Evolutionary conservation across 2,113 vertebrate genomes (phyloP), one percentile per base, ranked within the genome.

Genomic region (Gadus chalcogrammus): DNA sequence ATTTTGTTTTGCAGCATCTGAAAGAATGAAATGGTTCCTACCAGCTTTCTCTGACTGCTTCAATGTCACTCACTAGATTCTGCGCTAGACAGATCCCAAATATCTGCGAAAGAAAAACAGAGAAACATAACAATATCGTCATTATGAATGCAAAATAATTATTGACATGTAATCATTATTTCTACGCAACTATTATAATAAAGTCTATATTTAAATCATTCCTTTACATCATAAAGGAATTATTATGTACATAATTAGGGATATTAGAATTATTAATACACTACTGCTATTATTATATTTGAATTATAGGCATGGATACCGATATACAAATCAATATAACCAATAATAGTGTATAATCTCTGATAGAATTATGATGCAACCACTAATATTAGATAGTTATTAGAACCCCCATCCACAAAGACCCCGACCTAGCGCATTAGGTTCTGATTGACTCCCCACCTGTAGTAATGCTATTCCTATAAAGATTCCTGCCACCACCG

Each of bases 11-110:
- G 31, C 6, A 35, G 31, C 31, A 35, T 48, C 12, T 48, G 42
- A 9, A 13, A 48, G 15, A 22, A 38, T n/a, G 17, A 64, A 35
- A 42, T 17, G 11, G 28, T 38, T 89, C 93, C 84, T 93, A 99
- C 97, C 97, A 99, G 86, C 96, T 99, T 72, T 95, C 96, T 92
- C 95, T 92, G 78, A 99, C 97, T 35, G 96, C 96, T 86, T 99
- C 97, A 59, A 99, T 99, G 87, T 99, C 97, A 70, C 96, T 98
- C 83, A 99, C 95, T 72, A 99, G 91, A 86, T 99, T 99, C 92
- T 99, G 97, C 52, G 97, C 95, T 91, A 99, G 91, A 90, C 97
- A 99, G 76, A 99, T 99, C 35, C 97, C 97, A 85, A 99, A 99
- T 84, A 99, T 98, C 97, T 98, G 83, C 82, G 24, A 84, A 75